phyloP scores from a whole-genome alignment of 2,888 invertebrate species.

The Panorpa germanica region DNA sequence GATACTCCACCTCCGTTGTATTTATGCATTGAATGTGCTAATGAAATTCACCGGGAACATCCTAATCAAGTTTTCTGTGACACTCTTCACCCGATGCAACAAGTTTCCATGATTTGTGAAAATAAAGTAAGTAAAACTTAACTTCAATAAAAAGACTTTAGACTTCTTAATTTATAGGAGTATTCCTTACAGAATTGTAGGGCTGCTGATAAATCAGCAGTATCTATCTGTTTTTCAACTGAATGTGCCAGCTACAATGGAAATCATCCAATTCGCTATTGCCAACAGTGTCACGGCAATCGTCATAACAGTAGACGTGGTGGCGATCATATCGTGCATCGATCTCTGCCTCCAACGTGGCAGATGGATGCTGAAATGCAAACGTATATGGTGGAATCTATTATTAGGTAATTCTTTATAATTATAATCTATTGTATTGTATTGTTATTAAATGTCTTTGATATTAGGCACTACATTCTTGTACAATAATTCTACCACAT shows the following conservation, averaged over 20 bases:
- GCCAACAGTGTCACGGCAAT: slow-evolving; percentile 74
- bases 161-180: too few species aligned
- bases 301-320: slow-evolving; percentile 76
- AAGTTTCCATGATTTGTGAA: slow-evolving; percentile 88
- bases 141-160: not conserved
- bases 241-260: slow-evolving; percentile 95
- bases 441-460: too few species aligned
- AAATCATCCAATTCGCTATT: slow-evolving; percentile 89
- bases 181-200: slow-evolving; percentile 63
- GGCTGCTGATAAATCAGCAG: slow-evolving; percentile 76
- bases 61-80: slow-evolving; percentile 73
- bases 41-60: slow-evolving; percentile 76
- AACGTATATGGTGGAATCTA: slow-evolving; percentile 84
- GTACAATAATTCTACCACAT: too few species aligned
- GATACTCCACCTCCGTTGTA: slow-evolving; percentile 89
- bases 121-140: slow-evolving; percentile 47
- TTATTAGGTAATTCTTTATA: slow-evolving; percentile 65
- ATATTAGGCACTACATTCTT: too few species aligned
- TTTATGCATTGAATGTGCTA: slow-evolving; percentile 90
- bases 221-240: slow-evolving; percentile 89
- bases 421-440: slow-evolving; percentile 4
- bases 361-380: slow-evolving; percentile 81
- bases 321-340: slow-evolving; percentile 80
- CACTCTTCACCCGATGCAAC: slow-evolving; percentile 81
- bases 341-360: slow-evolving; percentile 71